A percentile compares a stretch with the other conserved stretches of the same genome.
Evolutionary conservation across 2,797 vertebrate species (phyloP).

Genomic region (Antrozous pallidus): DNA sequence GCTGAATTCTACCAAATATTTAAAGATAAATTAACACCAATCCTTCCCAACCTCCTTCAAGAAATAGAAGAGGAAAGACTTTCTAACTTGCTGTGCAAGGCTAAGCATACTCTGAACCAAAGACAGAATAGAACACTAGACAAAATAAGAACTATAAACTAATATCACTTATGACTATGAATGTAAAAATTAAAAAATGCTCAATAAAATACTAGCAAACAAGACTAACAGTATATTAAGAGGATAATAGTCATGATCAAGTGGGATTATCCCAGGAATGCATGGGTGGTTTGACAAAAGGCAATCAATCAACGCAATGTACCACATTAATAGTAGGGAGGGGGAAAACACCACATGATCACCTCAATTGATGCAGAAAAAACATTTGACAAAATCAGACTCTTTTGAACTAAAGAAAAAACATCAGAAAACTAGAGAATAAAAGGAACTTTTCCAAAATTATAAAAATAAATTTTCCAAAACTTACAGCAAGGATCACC

Average conservation of each 20-base stretch:
- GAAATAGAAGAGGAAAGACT: not conserved
- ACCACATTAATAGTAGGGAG: not conserved
- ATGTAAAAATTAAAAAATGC: not conserved
- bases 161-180: not conserved
- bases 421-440: not conserved
- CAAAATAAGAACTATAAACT: conserved; percentile 1
- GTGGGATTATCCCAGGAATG: not conserved
- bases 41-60: not conserved
- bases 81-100: not conserved
- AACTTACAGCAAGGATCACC: not conserved
- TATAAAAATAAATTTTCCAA: not conserved
- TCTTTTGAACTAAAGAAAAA: not conserved
- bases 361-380: not conserved
- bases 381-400: not conserved
- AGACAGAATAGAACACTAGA: not conserved
- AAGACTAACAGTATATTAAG: not conserved
- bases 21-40: conserved; percentile 1
- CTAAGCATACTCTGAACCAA: not conserved
- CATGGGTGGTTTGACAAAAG: not conserved
- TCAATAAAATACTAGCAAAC: not conserved
- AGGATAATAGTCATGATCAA: not conserved
- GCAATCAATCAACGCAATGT: not conserved
- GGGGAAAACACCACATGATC: not conserved
- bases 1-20: not conserved
- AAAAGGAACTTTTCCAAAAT: not conserved